Conservation (phyloP, 2,113 vertebrate species). For the Sebastes schlegelii region DNA sequence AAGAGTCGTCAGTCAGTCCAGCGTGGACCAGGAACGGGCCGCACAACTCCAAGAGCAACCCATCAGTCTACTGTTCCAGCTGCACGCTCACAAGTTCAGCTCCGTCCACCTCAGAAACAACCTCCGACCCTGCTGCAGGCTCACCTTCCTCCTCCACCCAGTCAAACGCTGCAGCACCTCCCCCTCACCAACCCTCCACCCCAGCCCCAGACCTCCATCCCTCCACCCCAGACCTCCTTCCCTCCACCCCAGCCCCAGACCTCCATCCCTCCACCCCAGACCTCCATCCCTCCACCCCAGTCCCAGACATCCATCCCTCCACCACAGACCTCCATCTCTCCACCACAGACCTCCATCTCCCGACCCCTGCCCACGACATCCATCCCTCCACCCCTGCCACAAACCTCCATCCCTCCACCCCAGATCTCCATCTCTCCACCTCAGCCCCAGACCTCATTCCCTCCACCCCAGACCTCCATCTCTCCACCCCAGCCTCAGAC, state of each 20-base stretch:
- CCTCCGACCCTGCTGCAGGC: slow-evolving; percentile 10
- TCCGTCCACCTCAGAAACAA: not conserved
- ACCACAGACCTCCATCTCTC: not conserved
- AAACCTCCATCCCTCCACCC: not conserved
- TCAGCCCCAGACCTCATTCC: no score
- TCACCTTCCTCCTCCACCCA: no score
- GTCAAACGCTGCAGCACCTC: not conserved
- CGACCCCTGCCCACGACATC: no score
- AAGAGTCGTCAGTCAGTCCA: slow-evolving; percentile 37
- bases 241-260: not conserved
- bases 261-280: no score
- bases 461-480: no score
- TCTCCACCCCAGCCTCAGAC: no score
- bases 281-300: no score
- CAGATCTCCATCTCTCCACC: no score
- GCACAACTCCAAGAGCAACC: not conserved
- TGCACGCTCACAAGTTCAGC: slow-evolving; percentile 5
- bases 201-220: not conserved
- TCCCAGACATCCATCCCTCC: no score
- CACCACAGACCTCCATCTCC: not conserved
- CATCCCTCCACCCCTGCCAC: slow-evolving; percentile 4
- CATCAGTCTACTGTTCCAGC: not conserved
- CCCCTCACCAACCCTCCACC: slow-evolving; percentile 2
- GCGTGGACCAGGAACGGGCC: slow-evolving; percentile 15
- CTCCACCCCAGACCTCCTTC: not conserved